Evolutionary conservation across 2,888 invertebrate genomes (phyloP).

Genomic region (Spodoptera exigua): DNA sequence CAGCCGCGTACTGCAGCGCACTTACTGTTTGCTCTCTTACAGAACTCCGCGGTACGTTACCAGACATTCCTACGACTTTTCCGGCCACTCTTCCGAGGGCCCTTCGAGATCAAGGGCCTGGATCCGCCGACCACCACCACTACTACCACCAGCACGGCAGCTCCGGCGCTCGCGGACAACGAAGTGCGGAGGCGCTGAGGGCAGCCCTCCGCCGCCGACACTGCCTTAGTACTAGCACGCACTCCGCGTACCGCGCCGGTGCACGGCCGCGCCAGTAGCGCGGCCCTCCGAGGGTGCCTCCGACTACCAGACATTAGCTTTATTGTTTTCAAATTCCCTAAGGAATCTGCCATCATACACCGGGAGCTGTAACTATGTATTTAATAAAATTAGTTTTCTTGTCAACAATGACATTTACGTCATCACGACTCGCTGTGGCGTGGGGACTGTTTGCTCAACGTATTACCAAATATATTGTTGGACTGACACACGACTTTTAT

Average conservation of each 20-base stretch:
- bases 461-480: too few species aligned
- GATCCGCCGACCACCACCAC: conserved; percentile 89
- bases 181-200: conserved; percentile 70
- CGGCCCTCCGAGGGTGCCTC: neutral
- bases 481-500: too few species aligned
- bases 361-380: too few species aligned
- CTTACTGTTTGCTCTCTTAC: conserved; percentile 68
- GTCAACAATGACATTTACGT: too few species aligned
- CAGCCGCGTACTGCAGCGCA: neutral
- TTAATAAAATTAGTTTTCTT: too few species aligned
- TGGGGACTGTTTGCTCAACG: too few species aligned
- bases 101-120: conserved; percentile 92
- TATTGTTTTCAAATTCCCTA: too few species aligned
- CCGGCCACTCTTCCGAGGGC: conserved; percentile 93
- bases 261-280: neutral
- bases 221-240: neutral
- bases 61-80: conserved; percentile 92
- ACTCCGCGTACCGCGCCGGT: neutral
- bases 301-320: too few species aligned
- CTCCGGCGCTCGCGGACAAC: conserved; percentile 64
- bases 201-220: too few species aligned
- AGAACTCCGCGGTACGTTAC: conserved; percentile 94
- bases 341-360: too few species aligned
- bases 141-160: conserved; percentile 69
- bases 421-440: too few species aligned